Percentiles rank a stretch among this genome's conserved stretches.
Conservation (phyloP, 2,113 vertebrate genomes). For the Stigmatopora argus region DNA sequence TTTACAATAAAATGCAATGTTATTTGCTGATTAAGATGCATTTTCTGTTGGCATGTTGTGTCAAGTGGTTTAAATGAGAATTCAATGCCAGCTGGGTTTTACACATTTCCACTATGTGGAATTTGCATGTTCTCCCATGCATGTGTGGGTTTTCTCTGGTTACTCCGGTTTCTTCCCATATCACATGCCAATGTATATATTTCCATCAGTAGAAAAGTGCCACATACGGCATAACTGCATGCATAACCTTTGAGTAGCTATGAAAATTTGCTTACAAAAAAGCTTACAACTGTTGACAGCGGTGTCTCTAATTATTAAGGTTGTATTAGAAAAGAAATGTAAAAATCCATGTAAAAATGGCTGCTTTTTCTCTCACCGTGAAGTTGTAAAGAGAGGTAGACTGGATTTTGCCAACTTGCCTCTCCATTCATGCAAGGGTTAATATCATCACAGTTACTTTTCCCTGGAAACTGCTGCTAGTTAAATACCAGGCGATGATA, state of each 20-base stretch:
- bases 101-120: no score
- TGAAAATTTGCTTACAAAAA: neutral
- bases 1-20: neutral
- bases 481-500: slow-evolving; percentile 26
- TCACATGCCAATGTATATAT: neutral
- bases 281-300: neutral
- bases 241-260: neutral
- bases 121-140: no score
- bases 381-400: neutral
- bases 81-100: no score
- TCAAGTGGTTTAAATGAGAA: no score
- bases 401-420: neutral
- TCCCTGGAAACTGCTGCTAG: slow-evolving; percentile 11
- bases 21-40: no score
- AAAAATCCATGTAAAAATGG: neutral
- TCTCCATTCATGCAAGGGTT: neutral
- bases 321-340: neutral
- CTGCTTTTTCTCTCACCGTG: no score
- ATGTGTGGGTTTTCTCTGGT: no score
- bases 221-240: neutral
- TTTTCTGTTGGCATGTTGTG: no score
- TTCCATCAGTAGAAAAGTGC: neutral
- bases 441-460: neutral
- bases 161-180: no score
- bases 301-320: neutral